Conservation (phyloP, 2,113 vertebrate genomes). For the Chascanopsetta lugubris region DNA sequence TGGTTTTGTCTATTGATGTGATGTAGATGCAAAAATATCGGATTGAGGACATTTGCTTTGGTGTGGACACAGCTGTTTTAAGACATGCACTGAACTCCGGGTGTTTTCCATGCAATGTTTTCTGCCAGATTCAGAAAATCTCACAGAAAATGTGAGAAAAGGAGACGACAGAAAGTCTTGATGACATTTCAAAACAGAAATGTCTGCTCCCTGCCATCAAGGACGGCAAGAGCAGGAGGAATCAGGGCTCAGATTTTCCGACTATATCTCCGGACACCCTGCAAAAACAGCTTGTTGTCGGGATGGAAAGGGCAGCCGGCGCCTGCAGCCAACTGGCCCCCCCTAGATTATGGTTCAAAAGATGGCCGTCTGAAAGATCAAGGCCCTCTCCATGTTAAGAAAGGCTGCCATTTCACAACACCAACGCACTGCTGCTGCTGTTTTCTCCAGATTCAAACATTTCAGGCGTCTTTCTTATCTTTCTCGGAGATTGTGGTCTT, state of each 20-base stretch:
- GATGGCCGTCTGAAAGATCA: conserved; percentile 1
- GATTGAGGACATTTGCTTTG: too few species aligned
- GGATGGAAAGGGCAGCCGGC: conserved; percentile 33
- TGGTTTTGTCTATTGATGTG: too few species aligned
- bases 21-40: too few species aligned
- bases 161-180: too few species aligned
- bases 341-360: conserved; percentile 26
- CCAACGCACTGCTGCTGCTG: neutral
- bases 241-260: conserved; percentile 33
- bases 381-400: neutral
- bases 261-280: conserved; percentile 20
- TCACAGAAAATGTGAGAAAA: too few species aligned
- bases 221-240: conserved; percentile 14
- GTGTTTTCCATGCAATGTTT: too few species aligned
- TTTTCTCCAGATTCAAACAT: too few species aligned
- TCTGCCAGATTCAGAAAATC: too few species aligned
- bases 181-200: too few species aligned
- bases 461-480: neutral
- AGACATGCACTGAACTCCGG: too few species aligned
- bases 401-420: too few species aligned
- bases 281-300: neutral
- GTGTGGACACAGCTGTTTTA: too few species aligned
- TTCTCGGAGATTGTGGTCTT: neutral
- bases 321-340: conserved; percentile 42
- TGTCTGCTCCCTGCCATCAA: conserved; percentile 6